These are phyloP conservation scores for Habropoda laboriosa DNA, from an alignment of 1,140 invertebrate genomes.

Conservation along the genomic window DNA sequence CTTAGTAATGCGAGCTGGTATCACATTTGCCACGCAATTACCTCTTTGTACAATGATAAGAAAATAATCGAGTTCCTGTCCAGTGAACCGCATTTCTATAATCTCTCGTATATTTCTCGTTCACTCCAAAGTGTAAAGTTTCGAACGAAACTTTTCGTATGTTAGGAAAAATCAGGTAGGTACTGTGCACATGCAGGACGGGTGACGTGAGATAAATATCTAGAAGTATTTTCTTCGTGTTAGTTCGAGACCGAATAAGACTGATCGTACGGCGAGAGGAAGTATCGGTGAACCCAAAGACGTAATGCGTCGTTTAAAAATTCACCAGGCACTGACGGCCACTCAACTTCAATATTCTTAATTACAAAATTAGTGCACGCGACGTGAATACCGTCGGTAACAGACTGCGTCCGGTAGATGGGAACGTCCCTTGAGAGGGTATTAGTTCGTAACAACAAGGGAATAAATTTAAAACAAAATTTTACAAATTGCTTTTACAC, in stretches of 20 bases:
- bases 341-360: constrained; percentile 67
- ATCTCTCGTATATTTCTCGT: constrained; percentile 1
- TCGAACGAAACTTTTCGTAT: not conserved
- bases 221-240: not conserved
- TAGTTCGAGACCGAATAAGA: not conserved
- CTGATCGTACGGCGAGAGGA: not conserved
- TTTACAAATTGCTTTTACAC: not conserved
- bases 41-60: not conserved
- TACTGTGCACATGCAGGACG: not conserved
- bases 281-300: not conserved
- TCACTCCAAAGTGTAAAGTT: too few species aligned
- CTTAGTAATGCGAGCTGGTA: not conserved
- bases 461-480: not conserved
- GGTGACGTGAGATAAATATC: too few species aligned
- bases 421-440: constrained; percentile 15
- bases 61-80: not conserved
- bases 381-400: constrained; percentile 17
- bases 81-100: not conserved
- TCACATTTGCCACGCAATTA: not conserved
- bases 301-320: constrained; percentile 3
- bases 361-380: constrained; percentile 71
- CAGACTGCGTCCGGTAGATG: constrained; percentile 50
- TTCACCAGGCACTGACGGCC: not conserved
- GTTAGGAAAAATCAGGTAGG: not conserved
- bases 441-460: not conserved